Evolutionary conservation across 2,888 invertebrate genomes (phyloP).

Genomic region (Melanostoma scalare): DNA sequence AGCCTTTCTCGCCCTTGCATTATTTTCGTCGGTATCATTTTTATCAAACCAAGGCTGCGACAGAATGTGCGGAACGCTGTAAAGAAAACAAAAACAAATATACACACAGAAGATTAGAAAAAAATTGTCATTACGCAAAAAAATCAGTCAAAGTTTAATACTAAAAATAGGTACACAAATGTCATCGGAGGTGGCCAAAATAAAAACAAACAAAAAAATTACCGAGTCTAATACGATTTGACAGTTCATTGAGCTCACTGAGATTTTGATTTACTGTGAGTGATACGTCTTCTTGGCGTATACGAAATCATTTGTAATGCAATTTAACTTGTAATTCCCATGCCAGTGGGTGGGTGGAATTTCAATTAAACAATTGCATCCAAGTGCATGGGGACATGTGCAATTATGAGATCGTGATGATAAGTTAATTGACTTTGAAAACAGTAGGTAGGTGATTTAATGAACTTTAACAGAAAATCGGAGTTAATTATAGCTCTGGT

Average conservation of each 20-base stretch:
- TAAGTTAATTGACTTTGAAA: conserved; percentile 41
- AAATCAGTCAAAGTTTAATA: background rate
- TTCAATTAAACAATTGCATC: conserved; percentile 61
- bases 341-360: conserved; percentile 55
- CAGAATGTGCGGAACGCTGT: conserved; percentile 85
- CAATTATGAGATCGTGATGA: conserved; percentile 54
- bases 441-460: conserved; percentile 39
- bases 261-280: conserved; percentile 18
- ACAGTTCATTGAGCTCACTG: conserved; percentile 53
- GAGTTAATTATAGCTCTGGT: conserved; percentile 36
- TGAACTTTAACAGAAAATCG: conserved; percentile 34
- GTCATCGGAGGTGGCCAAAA: conserved; percentile 2
- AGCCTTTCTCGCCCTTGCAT: conserved; percentile 91
- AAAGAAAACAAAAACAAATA: conserved; percentile 63
- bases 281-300: conserved; percentile 8
- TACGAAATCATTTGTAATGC: conserved; percentile 50
- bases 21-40: conserved; percentile 90
- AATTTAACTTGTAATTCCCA: conserved; percentile 48
- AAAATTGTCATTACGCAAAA: conserved; percentile 17
- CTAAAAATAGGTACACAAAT: conserved; percentile 5
- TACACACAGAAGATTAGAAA: conserved; percentile 17
- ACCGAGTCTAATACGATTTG: conserved; percentile 36
- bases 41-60: conserved; percentile 93
- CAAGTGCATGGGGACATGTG: conserved; percentile 21
- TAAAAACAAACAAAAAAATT: conserved; percentile 1